These are phyloP conservation scores for Temnopleurus reevesii DNA, from an alignment of 53 echinoderm and acorn worm genomes.

Conservation along the genomic window DNA sequence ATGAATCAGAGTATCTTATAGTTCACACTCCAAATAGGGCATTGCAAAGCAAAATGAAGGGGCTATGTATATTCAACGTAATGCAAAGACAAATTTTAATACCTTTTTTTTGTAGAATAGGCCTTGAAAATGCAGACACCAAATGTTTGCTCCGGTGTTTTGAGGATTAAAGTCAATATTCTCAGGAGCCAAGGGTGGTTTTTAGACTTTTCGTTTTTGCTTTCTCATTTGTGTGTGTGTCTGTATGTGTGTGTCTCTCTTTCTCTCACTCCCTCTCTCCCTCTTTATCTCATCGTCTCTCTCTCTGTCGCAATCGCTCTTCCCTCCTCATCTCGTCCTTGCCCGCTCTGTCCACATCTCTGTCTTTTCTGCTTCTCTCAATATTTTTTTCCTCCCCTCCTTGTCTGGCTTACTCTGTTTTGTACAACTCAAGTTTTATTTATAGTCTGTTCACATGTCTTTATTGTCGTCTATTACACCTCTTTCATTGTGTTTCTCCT, in stretches of 20 bases:
- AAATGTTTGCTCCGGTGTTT: neutral
- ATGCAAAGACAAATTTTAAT: neutral
- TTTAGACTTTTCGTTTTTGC: neutral
- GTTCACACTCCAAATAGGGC: too few relatives aligned
- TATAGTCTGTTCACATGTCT: too few relatives aligned
- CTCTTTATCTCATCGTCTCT: neutral
- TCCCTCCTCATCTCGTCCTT: neutral
- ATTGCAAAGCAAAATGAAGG: too few relatives aligned
- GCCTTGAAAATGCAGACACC: neutral
- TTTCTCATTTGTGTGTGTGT: neutral
- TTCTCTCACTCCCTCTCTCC: neutral
- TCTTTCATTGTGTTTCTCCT: neutral
- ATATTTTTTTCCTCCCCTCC: neutral
- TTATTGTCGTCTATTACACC: too few relatives aligned
- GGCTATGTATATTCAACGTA: too few relatives aligned
- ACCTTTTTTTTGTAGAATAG: neutral
- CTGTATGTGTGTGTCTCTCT: neutral
- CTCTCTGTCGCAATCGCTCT: neutral
- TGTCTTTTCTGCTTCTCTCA: neutral
- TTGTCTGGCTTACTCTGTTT: neutral
- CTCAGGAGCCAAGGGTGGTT: neutral
- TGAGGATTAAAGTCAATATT: slow-evolving; percentile 11
- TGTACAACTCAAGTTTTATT: too few relatives aligned
- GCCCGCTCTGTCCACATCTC: neutral
- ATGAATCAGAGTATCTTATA: too few relatives aligned